These are phyloP conservation scores for Narcine bancroftii DNA, from an alignment of 2,113 vertebrate genomes.

Conservation along the genomic window DNA sequence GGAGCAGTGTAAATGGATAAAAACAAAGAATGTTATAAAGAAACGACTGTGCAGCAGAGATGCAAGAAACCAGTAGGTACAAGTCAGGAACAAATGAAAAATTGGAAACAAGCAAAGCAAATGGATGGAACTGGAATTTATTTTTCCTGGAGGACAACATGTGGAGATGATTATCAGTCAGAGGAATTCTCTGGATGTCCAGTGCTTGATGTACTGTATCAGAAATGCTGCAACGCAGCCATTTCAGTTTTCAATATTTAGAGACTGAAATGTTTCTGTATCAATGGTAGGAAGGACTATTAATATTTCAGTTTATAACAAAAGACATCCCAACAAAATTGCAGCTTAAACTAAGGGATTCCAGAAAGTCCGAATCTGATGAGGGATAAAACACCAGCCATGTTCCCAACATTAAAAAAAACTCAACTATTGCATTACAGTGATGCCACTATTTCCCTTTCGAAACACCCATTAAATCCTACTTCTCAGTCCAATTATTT, in stretches of 20 bases:
- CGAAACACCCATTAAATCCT: not conserved
- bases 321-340: not conserved
- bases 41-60: constrained; percentile 31
- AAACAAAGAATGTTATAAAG: not conserved
- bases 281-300: not conserved
- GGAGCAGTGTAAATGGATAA: not conserved
- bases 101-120: not conserved
- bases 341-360: not conserved
- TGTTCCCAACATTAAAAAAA: not conserved
- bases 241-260: not conserved
- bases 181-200: not conserved
- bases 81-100: not conserved
- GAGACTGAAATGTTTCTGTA: not conserved
- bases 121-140: not conserved
- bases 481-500: not conserved
- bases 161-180: not conserved
- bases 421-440: not conserved
- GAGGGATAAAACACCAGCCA: not conserved
- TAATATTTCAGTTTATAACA: not conserved
- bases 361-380: not conserved
- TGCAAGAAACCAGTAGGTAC: constrained; percentile 18
- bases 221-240: constrained; percentile 29
- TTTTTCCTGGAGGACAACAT: not conserved
- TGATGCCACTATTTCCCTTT: not conserved
- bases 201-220: constrained; percentile 29